phyloP scores from a whole-genome alignment of 2,113 vertebrate species.

The Solenodon paradoxus region DNA sequence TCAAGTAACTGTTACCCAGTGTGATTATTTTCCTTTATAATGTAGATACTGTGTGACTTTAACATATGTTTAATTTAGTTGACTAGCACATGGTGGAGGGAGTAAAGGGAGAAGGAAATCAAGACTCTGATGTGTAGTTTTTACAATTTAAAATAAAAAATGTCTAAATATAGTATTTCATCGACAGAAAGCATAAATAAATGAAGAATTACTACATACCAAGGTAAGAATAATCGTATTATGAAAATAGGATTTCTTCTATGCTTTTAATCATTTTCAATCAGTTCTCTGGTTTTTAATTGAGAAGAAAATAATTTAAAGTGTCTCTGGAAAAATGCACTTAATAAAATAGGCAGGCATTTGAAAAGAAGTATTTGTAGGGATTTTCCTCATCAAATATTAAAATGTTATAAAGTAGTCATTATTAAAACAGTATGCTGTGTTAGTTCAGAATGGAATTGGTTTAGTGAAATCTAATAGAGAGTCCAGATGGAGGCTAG shows the following conservation, averaged over 20 bases:
- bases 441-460: neutral
- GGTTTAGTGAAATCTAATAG: neutral
- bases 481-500: neutral
- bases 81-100: neutral
- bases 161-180: neutral
- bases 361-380: neutral
- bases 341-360: neutral
- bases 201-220: neutral
- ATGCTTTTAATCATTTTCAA: neutral
- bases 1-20: neutral
- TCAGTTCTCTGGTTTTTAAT: neutral
- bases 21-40: neutral
- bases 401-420: neutral
- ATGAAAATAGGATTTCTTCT: neutral
- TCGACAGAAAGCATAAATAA: neutral
- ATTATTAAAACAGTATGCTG: neutral
- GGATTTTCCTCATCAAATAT: neutral
- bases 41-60: neutral
- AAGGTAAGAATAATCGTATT: neutral
- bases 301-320: neutral
- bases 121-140: neutral
- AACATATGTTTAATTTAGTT: neutral
- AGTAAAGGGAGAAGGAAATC: neutral
- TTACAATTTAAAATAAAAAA: neutral
- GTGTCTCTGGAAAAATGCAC: neutral